Evolutionary conservation across 30 jellyfish, hydroid and myxozoan species (phyloP), one percentile per base, ranked within the genome.

Genomic region (Mastigias papua): DNA sequence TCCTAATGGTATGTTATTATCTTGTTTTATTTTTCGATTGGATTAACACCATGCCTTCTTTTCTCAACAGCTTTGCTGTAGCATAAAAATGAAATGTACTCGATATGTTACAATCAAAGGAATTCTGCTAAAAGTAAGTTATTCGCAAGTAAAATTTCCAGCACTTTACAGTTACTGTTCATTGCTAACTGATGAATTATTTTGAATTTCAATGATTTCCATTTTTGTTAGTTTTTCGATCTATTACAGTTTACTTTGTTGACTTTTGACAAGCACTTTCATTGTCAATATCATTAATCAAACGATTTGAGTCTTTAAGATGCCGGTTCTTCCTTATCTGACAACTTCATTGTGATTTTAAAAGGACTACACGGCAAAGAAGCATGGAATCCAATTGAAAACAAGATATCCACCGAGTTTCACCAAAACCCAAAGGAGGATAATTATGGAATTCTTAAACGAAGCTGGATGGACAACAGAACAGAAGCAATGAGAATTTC

Each of bases 81-180:
- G 96, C 25, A 32, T 93, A 37, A 86, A 93, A 42, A 71, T 93
- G 94, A 86, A 80, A 49, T 93, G 96, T 78, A 80, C 97, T 5
- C 92, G 98, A 63, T 93, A 93, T 71, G 86, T 84, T 34, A 89
- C 98, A 2, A 65, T 93, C 61, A 93, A 93, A 83, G 87, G 96
- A 35, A 76, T 78, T 58, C 60, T 93, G 13, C 84, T 88, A 23
- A 93, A 87, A 89, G 98, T 92, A 71, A 26, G 2, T 34, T 6
- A 8, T 37, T 42, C n/a, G n/a, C n/a, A n/a, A 42, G 0, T 0
- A 42, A 73, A 0, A 22, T 34, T 7, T 42, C 32, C 27, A 9
- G 0, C 35, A 9, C 9, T 48, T 73, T 23, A 4, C 7, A 42
- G 54, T 0, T 42, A 42, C 54, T 42, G 7, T 42, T 42, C 54